These are phyloP conservation scores for Lordiphosa andalusiaca DNA, from an alignment of 2,888 invertebrate genomes.

Conservation along the genomic window DNA sequence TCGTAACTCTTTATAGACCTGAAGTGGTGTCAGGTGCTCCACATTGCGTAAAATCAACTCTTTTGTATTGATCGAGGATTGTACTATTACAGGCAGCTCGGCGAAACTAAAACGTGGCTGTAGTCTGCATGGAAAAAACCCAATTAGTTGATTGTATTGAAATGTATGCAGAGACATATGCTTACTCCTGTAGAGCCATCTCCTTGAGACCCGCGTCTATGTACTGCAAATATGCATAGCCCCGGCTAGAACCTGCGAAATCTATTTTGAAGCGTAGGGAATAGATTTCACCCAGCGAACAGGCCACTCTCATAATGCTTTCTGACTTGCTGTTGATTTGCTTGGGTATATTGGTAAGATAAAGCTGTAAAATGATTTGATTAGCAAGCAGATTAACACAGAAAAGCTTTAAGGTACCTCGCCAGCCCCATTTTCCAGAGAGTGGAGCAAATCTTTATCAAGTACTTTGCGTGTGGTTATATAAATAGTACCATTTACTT, in stretches of 20 bases:
- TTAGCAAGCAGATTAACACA: no score
- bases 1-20: conserved; percentile 49
- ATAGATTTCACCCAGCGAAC: conserved; percentile 66
- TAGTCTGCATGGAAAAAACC: neutral
- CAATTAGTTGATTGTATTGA: neutral
- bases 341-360: conserved; percentile 35
- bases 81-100: conserved; percentile 39
- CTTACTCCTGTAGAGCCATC: conserved; percentile 53
- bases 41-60: conserved; percentile 45
- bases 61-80: conserved; percentile 57
- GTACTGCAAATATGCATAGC: conserved; percentile 76
- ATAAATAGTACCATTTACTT: conserved; percentile 72
- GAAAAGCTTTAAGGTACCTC: conserved; percentile 50
- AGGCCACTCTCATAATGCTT: conserved; percentile 52
- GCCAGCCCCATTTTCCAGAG: conserved; percentile 63
- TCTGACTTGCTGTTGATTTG: conserved; percentile 23
- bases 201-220: conserved; percentile 39
- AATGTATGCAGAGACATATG: neutral
- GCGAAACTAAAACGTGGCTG: conserved; percentile 16
- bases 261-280: conserved; percentile 71
- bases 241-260: conserved; percentile 58
- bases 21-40: conserved; percentile 34
- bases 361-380: conserved; percentile 31
- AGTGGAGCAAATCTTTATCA: conserved; percentile 10
- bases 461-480: conserved; percentile 34